Evolutionary conservation across 2,797 vertebrate genomes (phyloP).

Genomic region (Neopelma chrysocephalum): DNA sequence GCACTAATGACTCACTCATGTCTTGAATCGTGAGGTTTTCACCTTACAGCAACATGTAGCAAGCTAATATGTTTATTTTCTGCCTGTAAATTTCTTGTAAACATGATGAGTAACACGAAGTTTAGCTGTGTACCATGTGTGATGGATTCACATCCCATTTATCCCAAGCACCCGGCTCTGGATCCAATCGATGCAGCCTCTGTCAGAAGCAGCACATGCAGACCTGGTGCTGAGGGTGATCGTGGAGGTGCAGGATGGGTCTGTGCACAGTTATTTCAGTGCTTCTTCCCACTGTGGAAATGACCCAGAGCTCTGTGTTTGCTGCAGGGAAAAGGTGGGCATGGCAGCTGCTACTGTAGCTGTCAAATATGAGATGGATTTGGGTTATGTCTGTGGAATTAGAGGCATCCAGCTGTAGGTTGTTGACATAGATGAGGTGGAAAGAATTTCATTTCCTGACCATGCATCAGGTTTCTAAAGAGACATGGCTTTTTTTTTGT

Average conservation of each 20-base stretch:
- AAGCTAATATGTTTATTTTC: neutral
- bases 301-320: neutral
- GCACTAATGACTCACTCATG: neutral
- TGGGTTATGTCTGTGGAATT: neutral
- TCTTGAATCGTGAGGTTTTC: neutral
- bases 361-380: neutral
- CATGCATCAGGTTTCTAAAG: neutral
- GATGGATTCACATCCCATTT: neutral
- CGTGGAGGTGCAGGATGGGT: neutral
- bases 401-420: neutral
- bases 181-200: neutral
- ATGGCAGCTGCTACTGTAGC: neutral
- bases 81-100: constrained; percentile 26
- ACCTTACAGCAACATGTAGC: neutral
- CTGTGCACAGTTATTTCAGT: neutral
- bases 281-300: neutral
- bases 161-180: neutral
- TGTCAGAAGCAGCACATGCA: neutral
- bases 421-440: neutral
- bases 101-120: neutral
- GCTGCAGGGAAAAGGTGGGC: neutral
- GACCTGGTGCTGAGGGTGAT: neutral
- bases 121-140: constrained; percentile 1
- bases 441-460: constrained; percentile 7
- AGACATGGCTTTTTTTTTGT: neutral